These are phyloP conservation scores for Sphenodon punctatus DNA, from an alignment of 2,797 vertebrate species.

Conservation along the genomic window DNA sequence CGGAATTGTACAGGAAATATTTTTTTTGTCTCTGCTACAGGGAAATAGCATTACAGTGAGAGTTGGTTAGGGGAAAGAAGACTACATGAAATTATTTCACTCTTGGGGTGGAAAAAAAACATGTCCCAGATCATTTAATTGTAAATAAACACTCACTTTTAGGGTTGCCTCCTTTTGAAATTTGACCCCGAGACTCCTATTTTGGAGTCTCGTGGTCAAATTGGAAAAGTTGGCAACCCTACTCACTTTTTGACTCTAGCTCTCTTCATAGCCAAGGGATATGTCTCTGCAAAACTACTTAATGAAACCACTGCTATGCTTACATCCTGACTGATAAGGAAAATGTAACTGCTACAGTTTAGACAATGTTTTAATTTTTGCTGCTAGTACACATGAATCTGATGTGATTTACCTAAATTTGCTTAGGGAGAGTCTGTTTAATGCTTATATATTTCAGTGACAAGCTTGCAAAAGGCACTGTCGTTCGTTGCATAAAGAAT, in stretches of 20 bases:
- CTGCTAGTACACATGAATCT: conserved; percentile 17
- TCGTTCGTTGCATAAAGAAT: conserved; percentile 55
- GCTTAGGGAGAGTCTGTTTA: conserved; percentile 40
- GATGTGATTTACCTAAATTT: conserved; percentile 56
- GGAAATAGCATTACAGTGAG: conserved; percentile 8
- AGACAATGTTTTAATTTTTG: conserved; percentile 43
- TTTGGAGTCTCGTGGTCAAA: too few species aligned
- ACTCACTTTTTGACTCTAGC: conserved; percentile 32
- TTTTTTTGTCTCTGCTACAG: neutral
- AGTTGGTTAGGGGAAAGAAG: conserved; percentile 9
- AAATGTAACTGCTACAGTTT: conserved; percentile 36
- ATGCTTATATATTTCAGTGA: conserved; percentile 52
- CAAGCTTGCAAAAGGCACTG: conserved; percentile 62
- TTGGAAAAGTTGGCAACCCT: too few species aligned
- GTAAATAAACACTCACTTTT: too few species aligned
- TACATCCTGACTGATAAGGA: conserved; percentile 35
- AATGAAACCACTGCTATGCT: conserved; percentile 9
- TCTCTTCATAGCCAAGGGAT: neutral
- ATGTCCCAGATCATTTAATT: conserved; percentile 45
- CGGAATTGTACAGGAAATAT: neutral
- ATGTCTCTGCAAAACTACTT: conserved; percentile 11
- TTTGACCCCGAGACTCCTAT: too few species aligned
- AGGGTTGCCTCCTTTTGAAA: too few species aligned
- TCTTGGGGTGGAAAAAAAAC: conserved; percentile 23
- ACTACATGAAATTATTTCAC: conserved; percentile 40